Conservation (phyloP, 2,888 invertebrate genomes). For the Noctua janthe region DNA sequence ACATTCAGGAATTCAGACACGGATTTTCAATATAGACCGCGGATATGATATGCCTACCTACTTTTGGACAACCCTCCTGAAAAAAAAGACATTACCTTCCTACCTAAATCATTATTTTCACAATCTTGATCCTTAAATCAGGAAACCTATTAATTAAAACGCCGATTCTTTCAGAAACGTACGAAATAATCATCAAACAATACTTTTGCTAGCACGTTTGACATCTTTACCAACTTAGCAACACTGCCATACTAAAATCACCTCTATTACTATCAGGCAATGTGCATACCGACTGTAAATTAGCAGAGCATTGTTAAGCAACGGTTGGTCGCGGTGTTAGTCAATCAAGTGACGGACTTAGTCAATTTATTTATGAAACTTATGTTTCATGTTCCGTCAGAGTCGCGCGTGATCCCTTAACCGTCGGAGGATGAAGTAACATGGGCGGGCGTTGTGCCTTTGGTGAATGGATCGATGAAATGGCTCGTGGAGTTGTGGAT, state of each 20-base stretch:
- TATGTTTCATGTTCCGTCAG: constrained; percentile 38
- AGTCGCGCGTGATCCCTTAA: constrained; percentile 41
- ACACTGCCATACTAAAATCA: not conserved
- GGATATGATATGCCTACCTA: not conserved
- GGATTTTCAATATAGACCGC: not conserved
- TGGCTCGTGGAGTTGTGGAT: not conserved
- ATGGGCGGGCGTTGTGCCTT: not conserved
- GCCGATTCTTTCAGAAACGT: constrained; percentile 33
- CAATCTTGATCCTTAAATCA: not conserved
- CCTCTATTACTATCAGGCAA: constrained; percentile 9
- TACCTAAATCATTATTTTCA: not conserved
- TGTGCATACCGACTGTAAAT: constrained; percentile 9
- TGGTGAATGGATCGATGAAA: not conserved
- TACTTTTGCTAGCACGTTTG: constrained; percentile 28
- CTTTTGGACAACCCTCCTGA: not conserved
- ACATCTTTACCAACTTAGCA: constrained; percentile 16
- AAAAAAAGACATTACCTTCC: not conserved
- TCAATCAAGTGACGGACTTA: constrained; percentile 50
- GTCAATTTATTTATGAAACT: constrained; percentile 54
- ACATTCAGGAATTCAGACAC: not conserved
- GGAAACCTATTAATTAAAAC: not conserved
- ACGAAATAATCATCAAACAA: constrained; percentile 41
- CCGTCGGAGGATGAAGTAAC: constrained; percentile 24
- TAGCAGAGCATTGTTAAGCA: constrained; percentile 42
- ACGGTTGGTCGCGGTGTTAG: constrained; percentile 48